Conservation (phyloP, 92 coral and sea anemone species). For the Porites evermanni region DNA sequence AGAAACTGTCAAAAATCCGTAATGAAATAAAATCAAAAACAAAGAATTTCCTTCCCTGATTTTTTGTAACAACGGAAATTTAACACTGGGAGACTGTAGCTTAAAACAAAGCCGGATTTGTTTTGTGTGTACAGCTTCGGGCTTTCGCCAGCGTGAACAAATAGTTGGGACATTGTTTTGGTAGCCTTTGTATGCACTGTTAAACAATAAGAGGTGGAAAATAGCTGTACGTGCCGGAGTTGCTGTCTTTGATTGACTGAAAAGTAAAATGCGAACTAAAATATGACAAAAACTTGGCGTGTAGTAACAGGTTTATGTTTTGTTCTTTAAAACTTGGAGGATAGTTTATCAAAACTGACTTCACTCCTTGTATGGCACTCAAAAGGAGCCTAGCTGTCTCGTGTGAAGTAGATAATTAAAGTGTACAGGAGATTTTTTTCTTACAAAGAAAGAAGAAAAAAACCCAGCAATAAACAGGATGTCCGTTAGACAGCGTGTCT, state of each 20-base stretch:
- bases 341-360: not conserved
- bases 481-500: not conserved
- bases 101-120: too few species aligned
- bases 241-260: not conserved
- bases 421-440: not conserved
- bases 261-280: not conserved
- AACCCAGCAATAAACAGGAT: conserved; percentile 20
- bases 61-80: too few species aligned
- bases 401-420: not conserved
- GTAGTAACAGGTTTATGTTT: not conserved
- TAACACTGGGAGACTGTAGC: too few species aligned
- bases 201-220: too few species aligned
- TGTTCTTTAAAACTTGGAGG: not conserved
- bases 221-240: not conserved
- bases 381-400: conserved; percentile 3
- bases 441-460: too few species aligned
- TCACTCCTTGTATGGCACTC: not conserved
- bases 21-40: too few species aligned
- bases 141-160: too few species aligned
- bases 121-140: too few species aligned
- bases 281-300: not conserved
- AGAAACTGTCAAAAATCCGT: too few species aligned
- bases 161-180: too few species aligned
- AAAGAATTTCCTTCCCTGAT: too few species aligned
- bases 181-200: too few species aligned